Evolutionary conservation across 2,888 invertebrate species (phyloP).

Genomic region (Folsomia candida): DNA sequence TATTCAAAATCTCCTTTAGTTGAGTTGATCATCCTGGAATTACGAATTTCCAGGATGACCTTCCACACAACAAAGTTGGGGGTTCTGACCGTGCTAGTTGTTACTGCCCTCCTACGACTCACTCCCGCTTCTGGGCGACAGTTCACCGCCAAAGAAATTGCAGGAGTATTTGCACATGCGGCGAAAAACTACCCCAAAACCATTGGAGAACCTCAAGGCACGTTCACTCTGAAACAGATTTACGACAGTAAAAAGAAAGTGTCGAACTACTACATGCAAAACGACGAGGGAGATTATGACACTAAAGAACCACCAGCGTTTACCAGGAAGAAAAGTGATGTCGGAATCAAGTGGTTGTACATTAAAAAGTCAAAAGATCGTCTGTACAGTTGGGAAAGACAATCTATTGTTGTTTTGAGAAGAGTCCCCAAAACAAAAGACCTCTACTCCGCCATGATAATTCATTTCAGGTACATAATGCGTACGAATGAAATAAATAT

Average conservation of each 20-base stretch:
- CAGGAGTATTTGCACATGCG: not conserved
- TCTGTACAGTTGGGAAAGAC: conserved; percentile 4
- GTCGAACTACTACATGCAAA: not conserved
- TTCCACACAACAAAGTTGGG: not conserved
- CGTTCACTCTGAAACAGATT: not conserved
- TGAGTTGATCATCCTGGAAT: too few relatives aligned
- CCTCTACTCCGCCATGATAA: not conserved
- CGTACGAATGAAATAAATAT: not conserved
- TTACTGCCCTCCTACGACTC: not conserved
- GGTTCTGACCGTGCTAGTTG: not conserved
- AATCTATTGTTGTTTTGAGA: not conserved
- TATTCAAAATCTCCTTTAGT: too few relatives aligned
- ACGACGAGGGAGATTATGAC: not conserved
- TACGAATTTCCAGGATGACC: not conserved
- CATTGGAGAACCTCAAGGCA: not conserved
- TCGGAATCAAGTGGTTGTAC: not conserved
- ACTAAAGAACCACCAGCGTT: not conserved
- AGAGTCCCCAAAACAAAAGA: not conserved
- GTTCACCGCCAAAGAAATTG: not conserved
- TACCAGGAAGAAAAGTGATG: not conserved
- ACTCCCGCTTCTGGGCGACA: not conserved
- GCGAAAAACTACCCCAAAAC: not conserved
- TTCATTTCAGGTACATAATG: not conserved
- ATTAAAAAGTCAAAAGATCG: not conserved
- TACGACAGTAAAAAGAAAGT: not conserved